Evolutionary conservation across 2,797 vertebrate species (phyloP).

Genomic region (Clarias laeviceps): DNA sequence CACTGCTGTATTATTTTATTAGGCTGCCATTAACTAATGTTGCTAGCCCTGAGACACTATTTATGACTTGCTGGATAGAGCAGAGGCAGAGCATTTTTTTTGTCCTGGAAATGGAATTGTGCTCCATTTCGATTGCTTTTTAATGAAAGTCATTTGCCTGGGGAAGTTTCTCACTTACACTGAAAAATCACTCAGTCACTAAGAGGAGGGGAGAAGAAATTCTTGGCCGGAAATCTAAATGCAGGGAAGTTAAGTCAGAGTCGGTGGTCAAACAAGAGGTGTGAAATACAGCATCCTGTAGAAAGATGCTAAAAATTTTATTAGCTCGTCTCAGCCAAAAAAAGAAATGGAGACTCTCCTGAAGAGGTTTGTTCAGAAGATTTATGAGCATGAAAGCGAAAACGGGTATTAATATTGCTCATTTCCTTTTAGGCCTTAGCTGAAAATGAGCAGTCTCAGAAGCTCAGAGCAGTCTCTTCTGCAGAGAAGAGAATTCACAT

Average conservation of each 20-base stretch:
- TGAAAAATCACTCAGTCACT: slow-evolving; percentile 36
- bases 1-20: slow-evolving; percentile 56
- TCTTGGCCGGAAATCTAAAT: slow-evolving; percentile 35
- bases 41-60: slow-evolving; percentile 45
- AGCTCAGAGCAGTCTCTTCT: not conserved
- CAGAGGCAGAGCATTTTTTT: slow-evolving; percentile 33
- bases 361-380: slow-evolving; percentile 35
- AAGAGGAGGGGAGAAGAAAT: not conserved
- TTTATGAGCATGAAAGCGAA: slow-evolving; percentile 24
- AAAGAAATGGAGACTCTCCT: slow-evolving; percentile 12
- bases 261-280: not conserved
- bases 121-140: slow-evolving; percentile 57
- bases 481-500: slow-evolving; percentile 3
- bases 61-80: slow-evolving; percentile 45
- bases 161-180: slow-evolving; percentile 46
- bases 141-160: slow-evolving; percentile 60
- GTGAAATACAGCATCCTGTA: slow-evolving; percentile 17
- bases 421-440: slow-evolving; percentile 30
- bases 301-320: slow-evolving; percentile 42
- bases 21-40: slow-evolving; percentile 53
- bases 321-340: slow-evolving; percentile 29
- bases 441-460: slow-evolving; percentile 20
- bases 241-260: slow-evolving; percentile 17
- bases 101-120: slow-evolving; percentile 39
- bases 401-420: slow-evolving; percentile 39